These are phyloP conservation scores for Falco punctatus DNA, from an alignment of 2,113 vertebrate species.

Conservation along the genomic window DNA sequence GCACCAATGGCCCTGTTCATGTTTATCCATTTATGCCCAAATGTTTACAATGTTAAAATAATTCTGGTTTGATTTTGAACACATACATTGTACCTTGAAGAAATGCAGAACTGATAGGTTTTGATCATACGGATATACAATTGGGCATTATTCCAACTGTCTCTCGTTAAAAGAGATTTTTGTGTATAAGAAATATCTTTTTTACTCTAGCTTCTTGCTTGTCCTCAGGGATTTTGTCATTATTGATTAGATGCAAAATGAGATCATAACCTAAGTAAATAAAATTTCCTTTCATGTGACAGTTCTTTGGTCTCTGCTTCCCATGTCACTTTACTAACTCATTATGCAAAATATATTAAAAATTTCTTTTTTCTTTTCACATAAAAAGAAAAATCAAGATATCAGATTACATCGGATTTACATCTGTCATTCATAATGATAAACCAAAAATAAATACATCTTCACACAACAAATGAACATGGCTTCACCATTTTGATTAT, in stretches of 20 bases:
- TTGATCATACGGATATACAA: neutral
- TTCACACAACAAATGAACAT: neutral
- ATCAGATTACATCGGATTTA: slow-evolving; percentile 39
- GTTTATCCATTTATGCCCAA: neutral
- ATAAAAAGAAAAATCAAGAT: slow-evolving; percentile 20
- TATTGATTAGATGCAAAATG: slow-evolving; percentile 42
- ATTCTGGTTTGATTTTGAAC: neutral
- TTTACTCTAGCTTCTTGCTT: neutral
- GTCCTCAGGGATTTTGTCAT: neutral
- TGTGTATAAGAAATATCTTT: neutral
- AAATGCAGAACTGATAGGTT: neutral
- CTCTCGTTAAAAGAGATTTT: neutral
- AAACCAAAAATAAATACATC: slow-evolving; percentile 38
- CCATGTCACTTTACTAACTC: slow-evolving; percentile 3
- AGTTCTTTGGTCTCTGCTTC: slow-evolving; percentile 36
- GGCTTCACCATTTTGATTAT: slow-evolving; percentile 5
- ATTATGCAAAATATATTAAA: slow-evolving; percentile 48
- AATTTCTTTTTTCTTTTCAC: slow-evolving; percentile 32
- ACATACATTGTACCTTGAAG: neutral
- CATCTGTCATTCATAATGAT: slow-evolving; percentile 35
- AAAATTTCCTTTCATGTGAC: slow-evolving; percentile 32
- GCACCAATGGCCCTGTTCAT: rapidly evolving
- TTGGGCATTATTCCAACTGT: neutral
- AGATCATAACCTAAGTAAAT: slow-evolving; percentile 24
- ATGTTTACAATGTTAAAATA: neutral